Percentiles rank a stretch among this genome's conserved stretches.
phyloP scores from a whole-genome alignment of 2,888 invertebrate species.

The Molanna angustata region DNA sequence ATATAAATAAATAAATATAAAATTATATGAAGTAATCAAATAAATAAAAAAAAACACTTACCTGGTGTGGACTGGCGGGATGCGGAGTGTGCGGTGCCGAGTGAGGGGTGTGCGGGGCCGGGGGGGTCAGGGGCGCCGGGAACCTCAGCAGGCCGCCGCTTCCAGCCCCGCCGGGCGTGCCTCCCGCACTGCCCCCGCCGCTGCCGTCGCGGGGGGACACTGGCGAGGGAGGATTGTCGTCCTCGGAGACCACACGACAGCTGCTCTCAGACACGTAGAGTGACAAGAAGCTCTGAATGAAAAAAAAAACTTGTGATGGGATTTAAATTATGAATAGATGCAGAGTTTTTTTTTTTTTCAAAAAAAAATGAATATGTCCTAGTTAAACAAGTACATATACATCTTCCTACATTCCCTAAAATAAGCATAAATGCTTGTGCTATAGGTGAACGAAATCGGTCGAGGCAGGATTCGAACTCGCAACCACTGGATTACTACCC shows the following conservation, averaged over 20 bases:
- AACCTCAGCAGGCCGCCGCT: slow-evolving; percentile 58
- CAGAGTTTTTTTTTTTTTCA: too few species aligned
- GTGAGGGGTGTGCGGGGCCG: slow-evolving; percentile 64
- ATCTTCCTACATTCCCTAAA: too few species aligned
- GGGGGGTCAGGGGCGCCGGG: slow-evolving; percentile 78
- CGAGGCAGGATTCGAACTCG: too few species aligned
- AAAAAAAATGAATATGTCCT: too few species aligned
- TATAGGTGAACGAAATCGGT: too few species aligned
- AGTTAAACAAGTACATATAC: too few species aligned
- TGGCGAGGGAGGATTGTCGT: slow-evolving; percentile 95
- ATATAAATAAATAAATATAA: neutral
- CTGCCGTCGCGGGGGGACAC: slow-evolving; percentile 76
- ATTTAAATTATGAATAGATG: too few species aligned
- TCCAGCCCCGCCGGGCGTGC: too few species aligned
- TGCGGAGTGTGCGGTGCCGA: slow-evolving; percentile 60
- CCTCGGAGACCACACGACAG: slow-evolving; percentile 84
- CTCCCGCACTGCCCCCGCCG: slow-evolving; percentile 69
- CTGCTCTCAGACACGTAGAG: slow-evolving; percentile 92
- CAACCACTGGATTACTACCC: too few species aligned
- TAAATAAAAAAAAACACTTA: slow-evolving; percentile 39
- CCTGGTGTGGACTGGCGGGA: slow-evolving; percentile 57
- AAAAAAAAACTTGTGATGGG: too few species aligned
- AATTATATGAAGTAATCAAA: neutral
- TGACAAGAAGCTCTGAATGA: slow-evolving; percentile 74
- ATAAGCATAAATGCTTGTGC: too few species aligned